These are phyloP conservation scores for Drosophila nasuta DNA, from an alignment of 1,140 invertebrate genomes.

Conservation along the genomic window DNA sequence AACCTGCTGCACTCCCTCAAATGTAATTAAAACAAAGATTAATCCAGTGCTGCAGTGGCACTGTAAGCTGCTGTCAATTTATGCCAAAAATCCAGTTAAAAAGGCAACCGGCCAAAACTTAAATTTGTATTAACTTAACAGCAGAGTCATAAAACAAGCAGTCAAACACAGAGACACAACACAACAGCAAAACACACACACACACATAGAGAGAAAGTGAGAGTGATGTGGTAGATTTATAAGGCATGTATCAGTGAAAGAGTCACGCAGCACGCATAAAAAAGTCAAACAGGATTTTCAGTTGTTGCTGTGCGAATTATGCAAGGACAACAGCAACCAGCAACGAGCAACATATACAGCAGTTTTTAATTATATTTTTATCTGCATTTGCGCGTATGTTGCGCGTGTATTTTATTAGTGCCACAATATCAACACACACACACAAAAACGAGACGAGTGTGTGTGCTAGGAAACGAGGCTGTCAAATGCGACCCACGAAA, in stretches of 20 bases:
- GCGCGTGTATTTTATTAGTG: slow-evolving; percentile 66
- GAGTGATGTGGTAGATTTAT: slow-evolving; percentile 37
- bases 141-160: slow-evolving; percentile 56
- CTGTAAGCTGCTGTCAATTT: slow-evolving; percentile 8
- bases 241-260: slow-evolving; percentile 53
- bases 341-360: slow-evolving; percentile 34
- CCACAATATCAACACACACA: slow-evolving; percentile 56
- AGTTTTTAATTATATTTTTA: slow-evolving; percentile 81
- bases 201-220: slow-evolving; percentile 10
- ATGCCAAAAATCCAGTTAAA: neutral
- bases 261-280: slow-evolving; percentile 76
- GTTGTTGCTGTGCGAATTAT: slow-evolving; percentile 61
- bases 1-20: too few species aligned
- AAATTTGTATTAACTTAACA: slow-evolving; percentile 34
- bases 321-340: slow-evolving; percentile 17
- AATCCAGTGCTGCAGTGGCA: neutral
- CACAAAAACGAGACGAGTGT: slow-evolving; percentile 21
- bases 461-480: neutral
- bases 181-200: slow-evolving; percentile 29
- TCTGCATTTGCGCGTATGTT: slow-evolving; percentile 59
- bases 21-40: neutral
- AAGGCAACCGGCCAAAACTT: slow-evolving; percentile 11
- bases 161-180: slow-evolving; percentile 42
- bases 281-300: slow-evolving; percentile 69
- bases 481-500: slow-evolving; percentile 11